Evolutionary conservation across 2,113 vertebrate species (phyloP), one percentile per base, ranked within the genome.

Genomic region (Hoplias malabaricus): DNA sequence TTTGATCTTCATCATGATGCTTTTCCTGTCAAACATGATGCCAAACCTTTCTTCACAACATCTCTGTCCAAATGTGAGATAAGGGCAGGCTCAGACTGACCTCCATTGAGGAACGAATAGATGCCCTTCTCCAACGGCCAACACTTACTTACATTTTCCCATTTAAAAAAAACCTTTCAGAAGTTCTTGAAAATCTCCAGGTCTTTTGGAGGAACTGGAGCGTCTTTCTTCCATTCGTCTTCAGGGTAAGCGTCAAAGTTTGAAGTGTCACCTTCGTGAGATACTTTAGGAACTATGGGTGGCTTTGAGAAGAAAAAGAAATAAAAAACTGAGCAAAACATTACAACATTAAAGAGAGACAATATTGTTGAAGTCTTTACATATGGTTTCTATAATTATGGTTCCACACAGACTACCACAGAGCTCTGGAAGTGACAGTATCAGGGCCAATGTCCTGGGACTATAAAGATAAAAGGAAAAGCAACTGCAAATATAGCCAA

Each of bases 161-260:
- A 2, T 2, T 31, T 48, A 19, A 8, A 36, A 50, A 38, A 36
- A 38, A 43, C 6, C 33, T 14, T 36, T 96, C 90, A 99, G 86
- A 99, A 99, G 80, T 95, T 95, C 86, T 95, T 95, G 84, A 99
- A 99, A 81, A 94, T 91, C 83, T 99, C 97, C 48, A 98, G 75
- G 70, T 98, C 96, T 82, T 96, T 95, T 19, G 90, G 88, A 5
- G 92, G 87, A 77, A 96, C 94, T 0, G 95, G 87, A 0, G 91
- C 87, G 0, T 84, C 93, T 19, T 94, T 92, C 70, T 94, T 95
- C 96, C 96, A 97, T 74, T 98, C 95, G 0, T 93, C 94, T 72
- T 98, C 96, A 0, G 97, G 95, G 67, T 98, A 98, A 0, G 95
- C 88, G 43, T 99, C 97, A n/a, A 99, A 99, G 92, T 99, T 98